Percentiles rank a stretch among this genome's conserved stretches.
Conservation (phyloP, 2,888 invertebrate genomes). For the Orthosia cruda region DNA sequence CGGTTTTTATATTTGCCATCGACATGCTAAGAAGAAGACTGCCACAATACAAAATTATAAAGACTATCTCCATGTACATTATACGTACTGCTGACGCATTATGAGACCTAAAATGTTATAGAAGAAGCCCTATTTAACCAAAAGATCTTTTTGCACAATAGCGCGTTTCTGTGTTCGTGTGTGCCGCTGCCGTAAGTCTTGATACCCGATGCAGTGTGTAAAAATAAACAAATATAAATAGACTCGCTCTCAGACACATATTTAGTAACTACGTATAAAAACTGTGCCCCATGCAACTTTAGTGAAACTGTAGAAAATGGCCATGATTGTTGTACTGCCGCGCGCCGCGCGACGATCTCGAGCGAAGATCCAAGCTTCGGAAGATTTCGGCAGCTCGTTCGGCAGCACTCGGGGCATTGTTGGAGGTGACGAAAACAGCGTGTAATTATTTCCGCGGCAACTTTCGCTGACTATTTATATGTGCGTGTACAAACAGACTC, state of each 20-base stretch:
- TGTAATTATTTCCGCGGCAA: conserved; percentile 51
- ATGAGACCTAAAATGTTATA: no score
- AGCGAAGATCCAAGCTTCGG: neutral
- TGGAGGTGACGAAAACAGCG: conserved; percentile 22
- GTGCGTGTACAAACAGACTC: conserved; percentile 28
- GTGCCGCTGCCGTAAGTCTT: no score
- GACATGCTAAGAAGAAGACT: no score
- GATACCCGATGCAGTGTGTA: no score
- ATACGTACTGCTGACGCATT: no score
- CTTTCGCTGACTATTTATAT: conserved; percentile 59
- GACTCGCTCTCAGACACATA: neutral
- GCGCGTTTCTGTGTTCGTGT: no score
- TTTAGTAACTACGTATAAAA: neutral
- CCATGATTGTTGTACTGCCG: neutral
- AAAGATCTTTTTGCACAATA: no score
- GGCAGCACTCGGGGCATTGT: conserved; percentile 20
- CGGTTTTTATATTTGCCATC: no score
- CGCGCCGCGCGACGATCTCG: neutral
- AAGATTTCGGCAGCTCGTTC: neutral
- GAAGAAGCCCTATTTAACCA: no score
- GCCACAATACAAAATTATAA: no score
- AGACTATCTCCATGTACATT: no score
- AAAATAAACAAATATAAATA: neutral
- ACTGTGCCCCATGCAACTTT: neutral
- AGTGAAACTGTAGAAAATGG: neutral